Conservation (phyloP, 2,797 vertebrate species). For the Remorina albescens region DNA sequence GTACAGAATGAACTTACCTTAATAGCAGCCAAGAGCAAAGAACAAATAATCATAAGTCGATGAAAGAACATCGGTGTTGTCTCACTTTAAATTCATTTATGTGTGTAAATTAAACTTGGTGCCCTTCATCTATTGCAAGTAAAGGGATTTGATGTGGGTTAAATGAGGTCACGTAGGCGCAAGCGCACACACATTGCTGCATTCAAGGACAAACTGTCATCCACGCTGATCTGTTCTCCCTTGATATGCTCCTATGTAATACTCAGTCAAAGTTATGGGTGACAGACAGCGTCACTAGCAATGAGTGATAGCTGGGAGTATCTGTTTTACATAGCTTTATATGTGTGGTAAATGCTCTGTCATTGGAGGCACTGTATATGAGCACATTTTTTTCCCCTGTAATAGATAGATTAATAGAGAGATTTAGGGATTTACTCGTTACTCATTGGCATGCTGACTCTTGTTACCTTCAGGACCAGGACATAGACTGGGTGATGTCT, state of each 20-base stretch:
- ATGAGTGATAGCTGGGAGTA: constrained; percentile 30
- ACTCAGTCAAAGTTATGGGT: constrained; percentile 26
- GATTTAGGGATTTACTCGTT: constrained; percentile 7
- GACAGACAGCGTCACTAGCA: constrained; percentile 30
- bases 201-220: constrained; percentile 38
- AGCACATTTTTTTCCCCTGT: not conserved
- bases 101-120: constrained; percentile 20
- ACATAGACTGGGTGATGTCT: constrained; percentile 90
- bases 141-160: constrained; percentile 14
- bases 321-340: constrained; percentile 36
- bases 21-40: constrained; percentile 19
- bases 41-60: constrained; percentile 13
- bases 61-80: not conserved
- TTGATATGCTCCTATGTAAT: constrained; percentile 29
- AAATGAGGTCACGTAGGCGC: not conserved
- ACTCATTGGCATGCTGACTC: constrained; percentile 18
- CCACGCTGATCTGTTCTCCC: constrained; percentile 17
- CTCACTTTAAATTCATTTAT: constrained; percentile 10
- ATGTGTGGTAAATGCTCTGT: constrained; percentile 37
- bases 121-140: constrained; percentile 26
- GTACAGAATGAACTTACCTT: constrained; percentile 11
- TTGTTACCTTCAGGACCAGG: constrained; percentile 85
- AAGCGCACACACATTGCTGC: not conserved
- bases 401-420: constrained; percentile 11
- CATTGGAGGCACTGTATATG: constrained; percentile 14